Base-by-base conservation (phyloP, 2,113 vertebrate species). In the Oceanites oceanicus region DNA sequence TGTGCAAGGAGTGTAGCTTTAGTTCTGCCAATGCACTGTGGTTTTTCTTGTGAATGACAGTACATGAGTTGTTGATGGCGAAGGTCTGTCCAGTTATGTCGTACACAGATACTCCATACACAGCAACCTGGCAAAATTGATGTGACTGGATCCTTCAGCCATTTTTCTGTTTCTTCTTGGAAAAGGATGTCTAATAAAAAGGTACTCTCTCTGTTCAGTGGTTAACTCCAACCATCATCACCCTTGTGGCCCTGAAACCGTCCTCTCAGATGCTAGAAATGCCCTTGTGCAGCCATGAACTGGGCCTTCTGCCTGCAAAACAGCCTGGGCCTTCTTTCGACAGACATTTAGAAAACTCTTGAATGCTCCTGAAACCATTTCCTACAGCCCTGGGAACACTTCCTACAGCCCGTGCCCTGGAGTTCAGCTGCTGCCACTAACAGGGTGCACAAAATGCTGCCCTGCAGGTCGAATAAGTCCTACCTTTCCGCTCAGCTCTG, bases 81-180 rank as follows among this genome's bases (percentile, higher is more conserved):
- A 91, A 88, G 25, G 19, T 80, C 81, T 81, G 42, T 90, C 56
- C 47, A 78, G 44, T 36, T 36, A 0, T 40, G 40, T n/a, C 15
- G 2, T 30, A 71, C 36, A 80, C 11, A 18, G 38, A 76, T 34
- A 47, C 47, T 22, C 27, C 17, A 17, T 22, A 40, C 29, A 34
- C 22, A 55, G 44, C n/a, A 93, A 66, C 36, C 45, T 52, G 9
- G 36, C 9, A 63, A 67, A 83, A 90, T 10, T 32, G 25, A 55
- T 80, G 42, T 86, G 40, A 22, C 42, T 53, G 53, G 29, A 77
- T 77, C 44, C 56, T 90, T 63, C 55, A 42, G 34, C 36, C 32
- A 25, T 90, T 93, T 70, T 90, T 74, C 59, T 88, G 40, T 42
- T 82, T 72, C n/a, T 76, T 94, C n/a, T 90, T 30, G 9, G 52